Conservation (phyloP, 2,888 invertebrate species). For the Piscicola geometra region DNA sequence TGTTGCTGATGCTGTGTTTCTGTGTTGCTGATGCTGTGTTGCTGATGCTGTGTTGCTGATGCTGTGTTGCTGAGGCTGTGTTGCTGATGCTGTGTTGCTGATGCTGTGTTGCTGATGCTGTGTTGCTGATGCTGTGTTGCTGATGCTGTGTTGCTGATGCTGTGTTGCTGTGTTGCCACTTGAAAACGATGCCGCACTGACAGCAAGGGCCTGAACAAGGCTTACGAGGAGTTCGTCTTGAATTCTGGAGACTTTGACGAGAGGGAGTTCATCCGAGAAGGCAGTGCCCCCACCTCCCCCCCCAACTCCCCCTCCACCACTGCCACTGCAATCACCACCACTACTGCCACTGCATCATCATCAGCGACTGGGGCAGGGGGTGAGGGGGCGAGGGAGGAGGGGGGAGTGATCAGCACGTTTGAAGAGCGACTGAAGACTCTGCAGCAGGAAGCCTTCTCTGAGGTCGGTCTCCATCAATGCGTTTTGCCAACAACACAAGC, state of each 20-base stretch:
- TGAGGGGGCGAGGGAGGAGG: neutral
- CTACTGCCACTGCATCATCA: neutral
- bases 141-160: neutral
- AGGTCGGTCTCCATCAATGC: too few relatives aligned
- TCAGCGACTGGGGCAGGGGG: neutral
- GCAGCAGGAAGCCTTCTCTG: slow-evolving; percentile 6
- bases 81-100: neutral
- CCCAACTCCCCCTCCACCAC: slow-evolving; percentile 51
- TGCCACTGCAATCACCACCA: neutral
- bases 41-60: neutral
- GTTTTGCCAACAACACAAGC: too few relatives aligned
- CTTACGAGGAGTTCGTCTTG: slow-evolving; percentile 82
- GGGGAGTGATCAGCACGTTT: neutral
- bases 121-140: neutral
- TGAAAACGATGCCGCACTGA: neutral
- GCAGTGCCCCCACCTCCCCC: slow-evolving; percentile 62
- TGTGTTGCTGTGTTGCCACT: too few relatives aligned
- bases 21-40: slow-evolving; percentile 33
- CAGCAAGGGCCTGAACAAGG: slow-evolving; percentile 43
- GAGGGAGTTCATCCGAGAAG: slow-evolving; percentile 81
- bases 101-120: neutral
- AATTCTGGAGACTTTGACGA: slow-evolving; percentile 93
- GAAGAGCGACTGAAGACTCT: neutral
- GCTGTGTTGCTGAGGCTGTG: neutral
- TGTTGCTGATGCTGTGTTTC: neutral